Percentiles rank a stretch among this genome's conserved stretches.
phyloP scores from a whole-genome alignment of 1,140 invertebrate species.

The Dreissena polymorpha region DNA sequence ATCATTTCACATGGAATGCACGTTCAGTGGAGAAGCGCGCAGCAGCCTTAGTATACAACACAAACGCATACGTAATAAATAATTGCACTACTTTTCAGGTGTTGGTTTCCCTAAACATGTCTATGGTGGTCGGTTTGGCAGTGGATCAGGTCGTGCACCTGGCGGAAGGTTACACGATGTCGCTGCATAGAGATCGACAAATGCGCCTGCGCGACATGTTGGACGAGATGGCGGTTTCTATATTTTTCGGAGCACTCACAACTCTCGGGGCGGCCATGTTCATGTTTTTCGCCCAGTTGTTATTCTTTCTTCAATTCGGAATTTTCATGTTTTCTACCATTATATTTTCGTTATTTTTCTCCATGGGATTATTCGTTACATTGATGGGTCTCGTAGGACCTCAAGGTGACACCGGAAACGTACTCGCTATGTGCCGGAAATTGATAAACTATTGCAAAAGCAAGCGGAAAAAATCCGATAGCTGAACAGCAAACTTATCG shows the following conservation, averaged over 20 bases:
- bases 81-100: constrained; percentile 55
- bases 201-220: constrained; percentile 63
- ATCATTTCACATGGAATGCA: too few species aligned
- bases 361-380: constrained; percentile 64
- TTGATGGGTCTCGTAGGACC: constrained; percentile 67
- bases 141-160: constrained; percentile 73
- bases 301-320: constrained; percentile 66
- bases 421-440: constrained; percentile 47
- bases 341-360: constrained; percentile 68
- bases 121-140: constrained; percentile 68
- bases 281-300: constrained; percentile 65
- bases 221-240: constrained; percentile 64
- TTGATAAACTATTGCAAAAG: constrained; percentile 27
- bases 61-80: too few species aligned
- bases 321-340: constrained; percentile 70
- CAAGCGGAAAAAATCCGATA: neutral
- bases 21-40: too few species aligned
- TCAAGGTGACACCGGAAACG: constrained; percentile 58
- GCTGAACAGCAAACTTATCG: neutral
- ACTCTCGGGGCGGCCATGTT: constrained; percentile 64
- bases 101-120: constrained; percentile 70
- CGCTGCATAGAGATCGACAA: constrained; percentile 59
- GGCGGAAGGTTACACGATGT: constrained; percentile 69
- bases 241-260: constrained; percentile 64
- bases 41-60: too few species aligned